phyloP scores from a whole-genome alignment of 2,797 vertebrate genomes.

The Onychomys leucogaster region DNA sequence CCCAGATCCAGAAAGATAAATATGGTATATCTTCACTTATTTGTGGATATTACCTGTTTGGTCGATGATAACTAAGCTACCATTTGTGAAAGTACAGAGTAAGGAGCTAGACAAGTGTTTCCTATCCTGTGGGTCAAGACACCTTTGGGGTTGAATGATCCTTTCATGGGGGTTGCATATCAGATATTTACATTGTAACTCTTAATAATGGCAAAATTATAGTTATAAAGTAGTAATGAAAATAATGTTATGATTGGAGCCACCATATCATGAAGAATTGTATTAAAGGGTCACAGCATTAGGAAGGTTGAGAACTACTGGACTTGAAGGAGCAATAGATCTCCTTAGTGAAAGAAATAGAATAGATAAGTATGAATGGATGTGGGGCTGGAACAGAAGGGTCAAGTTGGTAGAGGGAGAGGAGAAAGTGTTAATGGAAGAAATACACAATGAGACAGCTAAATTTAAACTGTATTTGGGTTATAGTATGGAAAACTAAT shows the following conservation, averaged over 20 bases:
- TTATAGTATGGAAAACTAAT: neutral
- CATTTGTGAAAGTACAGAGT: neutral
- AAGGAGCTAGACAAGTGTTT: neutral
- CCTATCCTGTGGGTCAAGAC: neutral
- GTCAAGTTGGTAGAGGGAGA: neutral
- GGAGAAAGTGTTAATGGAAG: neutral
- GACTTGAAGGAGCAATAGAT: too few relatives aligned
- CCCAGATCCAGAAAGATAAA: neutral
- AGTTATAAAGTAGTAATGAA: neutral
- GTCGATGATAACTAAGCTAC: neutral
- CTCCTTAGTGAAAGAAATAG: neutral
- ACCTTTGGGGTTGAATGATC: neutral
- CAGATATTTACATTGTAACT: neutral
- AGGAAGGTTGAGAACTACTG: neutral
- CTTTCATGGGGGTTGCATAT: neutral
- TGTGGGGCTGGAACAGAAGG: neutral
- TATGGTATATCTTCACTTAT: neutral
- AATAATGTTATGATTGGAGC: neutral
- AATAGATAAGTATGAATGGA: neutral
- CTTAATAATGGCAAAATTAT: neutral
- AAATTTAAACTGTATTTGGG: neutral
- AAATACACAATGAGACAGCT: neutral
- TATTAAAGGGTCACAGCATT: neutral
- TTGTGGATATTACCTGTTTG: neutral
- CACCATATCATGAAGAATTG: neutral